Evolutionary conservation across 37 sponge, comb jelly and placozoan species (phyloP).

Genomic region (Axinella damicornis): DNA sequence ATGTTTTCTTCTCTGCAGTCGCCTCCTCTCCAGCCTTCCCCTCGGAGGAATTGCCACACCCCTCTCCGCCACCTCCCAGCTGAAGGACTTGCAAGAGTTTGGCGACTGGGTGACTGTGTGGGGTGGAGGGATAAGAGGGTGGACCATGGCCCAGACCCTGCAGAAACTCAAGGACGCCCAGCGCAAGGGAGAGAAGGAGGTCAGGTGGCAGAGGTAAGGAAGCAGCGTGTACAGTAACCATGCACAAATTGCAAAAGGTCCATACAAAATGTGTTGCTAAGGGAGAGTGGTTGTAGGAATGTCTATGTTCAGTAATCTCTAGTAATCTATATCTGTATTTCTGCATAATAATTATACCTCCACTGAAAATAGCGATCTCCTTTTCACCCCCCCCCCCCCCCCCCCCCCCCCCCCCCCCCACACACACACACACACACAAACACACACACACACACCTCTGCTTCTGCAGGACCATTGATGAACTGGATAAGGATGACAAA

Average conservation of each 20-base stretch:
- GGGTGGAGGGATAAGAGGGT: conserved; percentile 74
- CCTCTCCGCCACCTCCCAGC: conserved; percentile 15
- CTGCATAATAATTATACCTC: no score
- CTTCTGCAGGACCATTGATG: conserved; percentile 47
- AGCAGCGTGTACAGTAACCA: no score
- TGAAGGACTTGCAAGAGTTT: conserved; percentile 53
- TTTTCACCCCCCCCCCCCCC: no score
- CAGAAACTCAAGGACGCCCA: conserved; percentile 80
- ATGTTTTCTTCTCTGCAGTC: conserved; percentile 18
- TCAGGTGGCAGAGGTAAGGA: conserved; percentile 78
- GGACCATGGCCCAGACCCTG: conserved; percentile 76
- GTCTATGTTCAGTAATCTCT: no score
- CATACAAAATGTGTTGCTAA: no score
- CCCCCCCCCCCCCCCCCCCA: no score
- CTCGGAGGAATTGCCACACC: conserved; percentile 20
- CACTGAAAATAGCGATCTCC: no score
- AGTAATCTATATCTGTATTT: no score
- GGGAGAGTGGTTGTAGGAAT: no score
- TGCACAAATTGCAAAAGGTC: no score
- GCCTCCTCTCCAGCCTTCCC: conserved; percentile 70
- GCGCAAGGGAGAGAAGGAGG: conserved; percentile 64
- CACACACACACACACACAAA: no score
- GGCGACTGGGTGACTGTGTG: conserved; percentile 59
- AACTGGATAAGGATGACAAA: conserved; percentile 26
- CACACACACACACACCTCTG: no score